phyloP scores from a whole-genome alignment of 2,888 invertebrate genomes.

The Pollenia amentaria region DNA sequence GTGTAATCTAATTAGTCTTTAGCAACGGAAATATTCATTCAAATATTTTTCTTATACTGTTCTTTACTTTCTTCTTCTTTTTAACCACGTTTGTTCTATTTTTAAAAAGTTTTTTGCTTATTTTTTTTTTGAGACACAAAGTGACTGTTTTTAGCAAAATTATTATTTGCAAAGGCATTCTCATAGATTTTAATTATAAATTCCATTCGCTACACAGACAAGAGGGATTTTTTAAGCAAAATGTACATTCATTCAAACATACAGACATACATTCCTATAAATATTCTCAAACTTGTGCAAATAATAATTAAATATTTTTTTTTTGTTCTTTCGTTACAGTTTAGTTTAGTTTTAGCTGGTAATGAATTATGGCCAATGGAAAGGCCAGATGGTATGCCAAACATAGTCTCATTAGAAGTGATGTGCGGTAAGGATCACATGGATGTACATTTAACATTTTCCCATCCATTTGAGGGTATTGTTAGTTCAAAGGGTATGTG shows the following conservation, averaged over 20 bases:
- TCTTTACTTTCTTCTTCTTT: slow-evolving; percentile 7
- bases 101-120: slow-evolving; percentile 17
- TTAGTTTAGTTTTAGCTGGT: slow-evolving; percentile 85
- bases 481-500: slow-evolving; percentile 92
- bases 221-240: background rate
- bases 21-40: background rate
- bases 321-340: slow-evolving; percentile 78
- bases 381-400: slow-evolving; percentile 94
- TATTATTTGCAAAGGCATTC: slow-evolving; percentile 52
- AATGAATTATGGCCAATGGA: slow-evolving; percentile 95
- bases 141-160: slow-evolving; percentile 46
- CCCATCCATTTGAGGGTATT: slow-evolving; percentile 96
- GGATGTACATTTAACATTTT: slow-evolving; percentile 96
- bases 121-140: slow-evolving; percentile 20
- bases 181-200: slow-evolving; percentile 66
- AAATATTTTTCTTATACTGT: background rate
- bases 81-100: slow-evolving; percentile 17
- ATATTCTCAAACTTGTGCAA: slow-evolving; percentile 15
- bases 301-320: slow-evolving; percentile 47
- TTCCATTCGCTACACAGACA: slow-evolving; percentile 51
- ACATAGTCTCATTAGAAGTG: slow-evolving; percentile 95
- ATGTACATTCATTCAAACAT: background rate
- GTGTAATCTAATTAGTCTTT: background rate
- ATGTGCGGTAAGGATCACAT: slow-evolving; percentile 98
- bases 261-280: background rate